Base-by-base conservation (phyloP, 2,888 invertebrate species). In the Tipula helvola region DNA sequence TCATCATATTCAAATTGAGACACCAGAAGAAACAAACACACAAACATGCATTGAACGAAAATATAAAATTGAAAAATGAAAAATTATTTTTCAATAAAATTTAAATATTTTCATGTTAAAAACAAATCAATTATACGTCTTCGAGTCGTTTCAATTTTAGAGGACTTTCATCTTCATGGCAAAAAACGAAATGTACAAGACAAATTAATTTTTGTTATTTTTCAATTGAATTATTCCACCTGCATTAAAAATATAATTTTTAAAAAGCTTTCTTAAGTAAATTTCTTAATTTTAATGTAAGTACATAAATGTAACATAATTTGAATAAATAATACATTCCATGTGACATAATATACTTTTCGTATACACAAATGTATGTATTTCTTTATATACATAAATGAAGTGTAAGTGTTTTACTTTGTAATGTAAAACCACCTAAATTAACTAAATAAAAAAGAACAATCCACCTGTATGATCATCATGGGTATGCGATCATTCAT, bases 391-490 rank as follows among this genome's bases (percentile, higher is more conserved):
- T 5, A 57, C 16, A 57, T 57, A 57, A 16, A 16, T 57, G 16
- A 57, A 16, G 52, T 16, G 16, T 71, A 71, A 71, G 71, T 71
- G 71, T 71, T 71, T 71, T 71, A 71, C 12, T 71, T 71, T 71
- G 71, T 71, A 71, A 71, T 71, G 71, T 71, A 28, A 71, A 71
- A 18, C 71, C 28, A 71, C 18, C 71, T 71, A 71, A 71, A 28
- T 71, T 71, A 28, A 71, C 71, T 71, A 71, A 71, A 71, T 28
- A 71, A 18, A 28, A 71, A 71, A 71, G 28, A 71, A 71, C 71
- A 84, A 36, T 84, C 84, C 84, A 84, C 84, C 84, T 84, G 84
- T 39, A 84, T 84, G 41, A 84, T 84, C 84, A 84, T 84, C 84
- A 39, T 84, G 84, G 41, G 71, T 71, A 71, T 71, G 71, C 28